A percentile compares a stretch with the other conserved stretches of the same genome.
Evolutionary conservation across 2,797 vertebrate genomes (phyloP).

Genomic region (Pachyuromys duprasi): DNA sequence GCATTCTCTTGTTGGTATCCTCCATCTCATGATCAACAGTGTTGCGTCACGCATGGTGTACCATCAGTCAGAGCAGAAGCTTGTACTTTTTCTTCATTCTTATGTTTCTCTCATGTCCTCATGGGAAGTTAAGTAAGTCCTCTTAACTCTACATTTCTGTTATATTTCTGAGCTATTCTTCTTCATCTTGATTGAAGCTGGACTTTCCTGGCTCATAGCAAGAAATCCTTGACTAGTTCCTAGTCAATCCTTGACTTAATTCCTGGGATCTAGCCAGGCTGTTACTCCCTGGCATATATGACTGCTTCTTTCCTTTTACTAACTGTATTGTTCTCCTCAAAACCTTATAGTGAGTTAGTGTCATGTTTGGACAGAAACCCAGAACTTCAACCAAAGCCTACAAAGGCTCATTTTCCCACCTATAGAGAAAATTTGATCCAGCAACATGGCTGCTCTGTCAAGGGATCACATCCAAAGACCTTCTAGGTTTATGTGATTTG

Average conservation of each 20-base stretch:
- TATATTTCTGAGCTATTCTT: neutral
- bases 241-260: neutral
- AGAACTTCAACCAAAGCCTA: neutral
- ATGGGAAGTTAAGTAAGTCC: neutral
- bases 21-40: neutral
- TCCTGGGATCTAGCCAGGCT: neutral
- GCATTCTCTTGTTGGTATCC: neutral
- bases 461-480: too few species aligned
- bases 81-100: constrained; percentile 1
- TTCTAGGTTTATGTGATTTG: too few species aligned
- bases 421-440: too few species aligned
- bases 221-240: neutral
- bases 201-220: neutral
- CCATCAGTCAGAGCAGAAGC: neutral
- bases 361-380: neutral
- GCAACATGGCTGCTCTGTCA: too few species aligned
- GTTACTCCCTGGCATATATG: too few species aligned
- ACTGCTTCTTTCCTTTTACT: neutral
- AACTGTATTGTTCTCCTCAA: neutral
- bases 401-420: neutral
- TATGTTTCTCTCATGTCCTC: neutral
- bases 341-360: neutral
- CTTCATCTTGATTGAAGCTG: neutral
- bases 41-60: neutral
- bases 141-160: neutral